Evolutionary conservation across 1,140 invertebrate species (phyloP).

Genomic region (Oncopeltus fasciatus): DNA sequence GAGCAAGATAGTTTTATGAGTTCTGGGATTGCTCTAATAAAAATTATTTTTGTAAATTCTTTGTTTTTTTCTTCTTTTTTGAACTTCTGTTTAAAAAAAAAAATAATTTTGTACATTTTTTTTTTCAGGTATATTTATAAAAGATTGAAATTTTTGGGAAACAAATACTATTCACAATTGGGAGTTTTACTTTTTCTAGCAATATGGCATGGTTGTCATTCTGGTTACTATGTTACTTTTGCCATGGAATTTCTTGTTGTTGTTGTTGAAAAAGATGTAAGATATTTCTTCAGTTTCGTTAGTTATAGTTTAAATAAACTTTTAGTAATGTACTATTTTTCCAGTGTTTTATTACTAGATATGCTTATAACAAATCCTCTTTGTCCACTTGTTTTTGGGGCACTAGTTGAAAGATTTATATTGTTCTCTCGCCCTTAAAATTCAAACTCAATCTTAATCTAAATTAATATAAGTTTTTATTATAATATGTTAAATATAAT

Average conservation of each 20-base stretch:
- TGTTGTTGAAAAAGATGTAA: conserved; percentile 73
- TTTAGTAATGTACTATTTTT: conserved; percentile 1
- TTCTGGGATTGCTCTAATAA: no score
- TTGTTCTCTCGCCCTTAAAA: background rate
- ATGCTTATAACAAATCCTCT: background rate
- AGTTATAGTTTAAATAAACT: conserved; percentile 2
- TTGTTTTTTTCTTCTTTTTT: no score
- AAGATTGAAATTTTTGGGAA: conserved; percentile 75
- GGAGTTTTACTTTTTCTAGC: conserved; percentile 73
- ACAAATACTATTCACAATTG: conserved; percentile 66
- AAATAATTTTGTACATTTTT: background rate
- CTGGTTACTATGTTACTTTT: conserved; percentile 84
- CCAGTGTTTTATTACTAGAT: background rate
- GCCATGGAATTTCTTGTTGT: conserved; percentile 82
- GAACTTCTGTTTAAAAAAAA: background rate
- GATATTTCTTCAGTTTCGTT: conserved; percentile 21
- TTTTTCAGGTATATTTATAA: conserved; percentile 67
- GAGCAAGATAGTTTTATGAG: no score
- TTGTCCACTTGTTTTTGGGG: background rate
- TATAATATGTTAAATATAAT: no score
- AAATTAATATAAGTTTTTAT: background rate
- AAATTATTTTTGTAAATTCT: no score
- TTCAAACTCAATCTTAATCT: background rate
- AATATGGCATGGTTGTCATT: conserved; percentile 83
- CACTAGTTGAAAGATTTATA: background rate